Base-by-base conservation (phyloP, 2,113 vertebrate species). In the Serilophus lunatus region DNA sequence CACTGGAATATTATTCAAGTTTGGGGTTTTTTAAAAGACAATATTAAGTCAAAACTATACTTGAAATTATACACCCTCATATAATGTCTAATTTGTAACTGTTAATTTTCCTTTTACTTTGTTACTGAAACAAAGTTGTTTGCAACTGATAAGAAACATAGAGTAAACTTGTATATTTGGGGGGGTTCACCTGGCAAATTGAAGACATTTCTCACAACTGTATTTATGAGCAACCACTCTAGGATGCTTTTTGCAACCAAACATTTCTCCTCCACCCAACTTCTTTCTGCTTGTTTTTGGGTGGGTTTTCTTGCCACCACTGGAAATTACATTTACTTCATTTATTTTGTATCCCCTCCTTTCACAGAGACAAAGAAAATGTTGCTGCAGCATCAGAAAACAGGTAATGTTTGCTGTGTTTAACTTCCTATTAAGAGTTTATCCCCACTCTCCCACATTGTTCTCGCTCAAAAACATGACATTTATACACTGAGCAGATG, bases 281-380 rank as follows among this genome's bases (percentile, higher is more conserved):
- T 86, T 95, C 51, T 80, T 90, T 94, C 51, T 80, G 38, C 36
- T 6, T 45, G 25, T 25, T 40, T 74, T 25, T 53, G 54, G 12
- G 38, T 54, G 36, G 36, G 28, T 22, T 47, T 61, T 82, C 78
- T 66, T 65, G 12, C 22, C 38, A 56, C 13, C 3, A 3, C 13
- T 56, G 51, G 33, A 19, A 64, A 12, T 26, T 83, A 51, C 79
- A 45, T 78, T 89, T 70, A 28, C 66, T 96, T 95, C 83, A 91
- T 97, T 97, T 94, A 96, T 75, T 9, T 42, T 88, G 10, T 98
- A 79, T 97, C 92, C 95, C 95, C 97, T 98, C 97, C 96, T 97
- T 97, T 83, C 96, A 94, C 97, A 98, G 97, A 94, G 89, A 95
- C 92, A 98, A 97, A 92, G 96, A 97, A 95, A 97, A 97, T 16